Base-by-base conservation (phyloP, 2,888 invertebrate genomes). In the Watsonalla cultraria region DNA sequence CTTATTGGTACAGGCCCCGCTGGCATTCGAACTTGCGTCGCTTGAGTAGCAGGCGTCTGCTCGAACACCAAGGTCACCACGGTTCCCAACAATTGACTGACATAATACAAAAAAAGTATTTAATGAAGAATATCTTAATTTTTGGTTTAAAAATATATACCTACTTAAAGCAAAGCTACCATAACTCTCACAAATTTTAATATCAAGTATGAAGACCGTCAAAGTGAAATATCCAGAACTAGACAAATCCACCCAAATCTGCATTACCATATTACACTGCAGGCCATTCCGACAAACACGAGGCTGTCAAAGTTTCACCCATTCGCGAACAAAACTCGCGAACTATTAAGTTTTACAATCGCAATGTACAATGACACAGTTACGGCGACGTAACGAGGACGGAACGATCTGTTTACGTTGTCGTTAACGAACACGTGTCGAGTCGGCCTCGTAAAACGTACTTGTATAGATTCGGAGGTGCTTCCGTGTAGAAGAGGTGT, bases 341-440 rank as follows among this genome's bases (percentile, higher is more conserved):
- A 60, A 60, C 64, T 62, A 62, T 68, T 69, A 65, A 62, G 59
- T 68, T 68, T 69, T 62, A 69, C 70, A 68, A 49, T 59, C 62
- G 42, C 51, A 54, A 48, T 51, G 63, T 57, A 64, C 45, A 14
- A 49, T 39, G 37, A 39, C 9, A 11, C 35, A 35, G 45, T 15
- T 39, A 50, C 56, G 61, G 54, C 56, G 54, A 56, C 65, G 70
- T 67, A 65, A 76, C 72, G 67, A 61, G 63, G 46, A 15, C 65
- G 59, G 56, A 68, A 73, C 72, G 74, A 75, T 68, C 73, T 70
- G 74, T 76, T 75, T 72, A 74, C 71, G 67, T 70, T 51, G 69
- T 58, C 62, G 70, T 75, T 74, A 75, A 76, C 72, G 70, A 74
- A 74, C 70, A 71, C 72, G 70, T 69, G 70, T 71, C 67, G 62